Evolutionary conservation across 2,888 invertebrate genomes (phyloP), one percentile per base, ranked within the genome.

Genomic region (Luperina nickerlii): DNA sequence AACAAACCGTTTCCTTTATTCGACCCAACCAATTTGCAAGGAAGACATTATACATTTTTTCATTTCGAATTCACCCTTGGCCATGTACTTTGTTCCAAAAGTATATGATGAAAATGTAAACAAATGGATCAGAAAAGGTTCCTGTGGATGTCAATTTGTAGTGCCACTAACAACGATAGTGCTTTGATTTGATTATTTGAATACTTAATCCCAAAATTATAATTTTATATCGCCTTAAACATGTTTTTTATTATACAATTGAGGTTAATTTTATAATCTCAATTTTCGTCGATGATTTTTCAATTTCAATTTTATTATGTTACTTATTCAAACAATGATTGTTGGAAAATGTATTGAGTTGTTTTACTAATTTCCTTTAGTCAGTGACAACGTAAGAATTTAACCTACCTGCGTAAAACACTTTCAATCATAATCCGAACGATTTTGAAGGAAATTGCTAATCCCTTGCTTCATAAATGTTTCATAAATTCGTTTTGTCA

Each of bases 21-120:
- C 48, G 60, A 65, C 51, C 75, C 72, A 65, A 63, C 67, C 85
- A 87, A 85, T 87, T 87, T 85, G 72, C 74, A 73, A 77, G 63
- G 42, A 54, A 66, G 45, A 51, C 81, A 85, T 84, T 87, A 85
- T 70, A 84, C 62, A 75, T 84, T 80, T 84, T 84, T 75, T 68
- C 68, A 79, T 87, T 79, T 70, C 66, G 27, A 60, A 73, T 69
- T 51, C 57, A 51, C 67, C 65, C 62, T 80, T 20, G 45, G 51
- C 3, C 69, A 85, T 71, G 63, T 63, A 32, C 11, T 62, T 48
- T 71, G 38, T 62, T 38, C 20, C 13, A 38, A 63, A 71, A n/a
- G 13, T 63, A 42, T 13, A 0, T 42, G 20, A 5, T 13, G 2
- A 71, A 60, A 71, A 62, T 42, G 38, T 42, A 63, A 38, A 60